A percentile compares a stretch with the other conserved stretches of the same genome.
Conservation (phyloP, 2,888 invertebrate genomes). For the Machimus atricapillus region DNA sequence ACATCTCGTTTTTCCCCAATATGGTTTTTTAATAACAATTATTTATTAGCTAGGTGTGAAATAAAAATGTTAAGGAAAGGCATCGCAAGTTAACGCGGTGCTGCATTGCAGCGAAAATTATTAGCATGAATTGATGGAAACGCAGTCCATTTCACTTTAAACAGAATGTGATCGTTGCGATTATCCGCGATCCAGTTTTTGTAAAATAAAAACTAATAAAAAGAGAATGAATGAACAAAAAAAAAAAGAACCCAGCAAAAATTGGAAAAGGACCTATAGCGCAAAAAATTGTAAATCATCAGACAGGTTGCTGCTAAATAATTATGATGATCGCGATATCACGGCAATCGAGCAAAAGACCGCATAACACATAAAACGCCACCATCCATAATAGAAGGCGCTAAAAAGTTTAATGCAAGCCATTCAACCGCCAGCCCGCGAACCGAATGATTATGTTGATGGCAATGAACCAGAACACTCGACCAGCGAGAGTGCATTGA, state of each 20-base stretch:
- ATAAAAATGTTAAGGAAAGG: background rate
- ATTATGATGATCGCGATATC: background rate
- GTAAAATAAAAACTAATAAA: background rate
- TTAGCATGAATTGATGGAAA: background rate
- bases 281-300: background rate
- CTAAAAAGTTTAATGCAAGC: constrained; percentile 17
- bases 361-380: constrained; percentile 13
- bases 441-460: constrained; percentile 50
- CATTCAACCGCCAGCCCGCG: constrained; percentile 11
- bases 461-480: constrained; percentile 63
- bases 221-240: background rate
- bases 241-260: background rate
- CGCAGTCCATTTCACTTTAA: background rate
- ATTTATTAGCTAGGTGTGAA: background rate
- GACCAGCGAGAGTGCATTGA: constrained; percentile 53
- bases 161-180: background rate
- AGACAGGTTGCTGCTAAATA: background rate
- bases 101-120: background rate
- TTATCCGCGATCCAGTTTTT: background rate
- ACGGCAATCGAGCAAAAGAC: background rate
- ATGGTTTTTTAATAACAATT: background rate
- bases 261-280: background rate
- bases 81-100: background rate
- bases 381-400: constrained; percentile 4
- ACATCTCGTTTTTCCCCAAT: background rate